A percentile compares a stretch with the other conserved stretches of the same genome.
These are phyloP conservation scores for Amniataba percoides DNA, from an alignment of 2,797 vertebrate genomes.

Conservation along the genomic window DNA sequence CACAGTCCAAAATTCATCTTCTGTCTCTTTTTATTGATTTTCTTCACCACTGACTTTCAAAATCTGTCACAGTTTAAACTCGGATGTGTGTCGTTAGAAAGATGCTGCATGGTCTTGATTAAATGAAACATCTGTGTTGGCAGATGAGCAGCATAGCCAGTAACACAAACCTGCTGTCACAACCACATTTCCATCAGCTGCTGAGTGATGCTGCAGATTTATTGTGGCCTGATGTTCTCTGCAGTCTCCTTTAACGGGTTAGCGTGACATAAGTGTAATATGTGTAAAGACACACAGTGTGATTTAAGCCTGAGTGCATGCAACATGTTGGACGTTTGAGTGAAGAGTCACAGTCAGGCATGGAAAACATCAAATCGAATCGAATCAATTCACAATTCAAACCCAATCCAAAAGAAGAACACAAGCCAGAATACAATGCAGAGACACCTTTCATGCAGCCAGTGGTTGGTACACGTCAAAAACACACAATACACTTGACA, in stretches of 20 bases:
- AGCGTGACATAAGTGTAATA: constrained; percentile 4
- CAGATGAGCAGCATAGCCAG: background rate
- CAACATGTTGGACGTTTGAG: constrained; percentile 7
- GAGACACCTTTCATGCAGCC: constrained; percentile 12
- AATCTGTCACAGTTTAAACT: constrained; percentile 5
- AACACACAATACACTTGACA: background rate
- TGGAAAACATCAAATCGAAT: constrained; percentile 37
- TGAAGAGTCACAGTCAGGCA: background rate
- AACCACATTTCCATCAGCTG: constrained; percentile 36
- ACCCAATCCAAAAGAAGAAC: constrained; percentile 24
- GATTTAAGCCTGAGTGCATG: constrained; percentile 15
- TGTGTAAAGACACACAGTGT: constrained; percentile 20
- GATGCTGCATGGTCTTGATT: background rate
- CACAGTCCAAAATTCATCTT: constrained; percentile 16
- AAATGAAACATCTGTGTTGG: constrained; percentile 16
- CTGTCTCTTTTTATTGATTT: constrained; percentile 41
- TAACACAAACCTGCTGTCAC: constrained; percentile 14
- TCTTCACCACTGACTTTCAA: constrained; percentile 1
- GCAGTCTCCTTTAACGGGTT: constrained; percentile 27
- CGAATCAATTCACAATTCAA: constrained; percentile 30
- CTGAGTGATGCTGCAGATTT: constrained; percentile 39
- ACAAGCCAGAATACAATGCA: background rate
- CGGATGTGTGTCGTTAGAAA: background rate
- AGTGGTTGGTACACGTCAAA: background rate
- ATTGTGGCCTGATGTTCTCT: constrained; percentile 4